Percentiles rank a stretch among this genome's conserved stretches.
Conservation (phyloP, 2,888 invertebrate genomes). For the Ichneumoninae sp. region DNA sequence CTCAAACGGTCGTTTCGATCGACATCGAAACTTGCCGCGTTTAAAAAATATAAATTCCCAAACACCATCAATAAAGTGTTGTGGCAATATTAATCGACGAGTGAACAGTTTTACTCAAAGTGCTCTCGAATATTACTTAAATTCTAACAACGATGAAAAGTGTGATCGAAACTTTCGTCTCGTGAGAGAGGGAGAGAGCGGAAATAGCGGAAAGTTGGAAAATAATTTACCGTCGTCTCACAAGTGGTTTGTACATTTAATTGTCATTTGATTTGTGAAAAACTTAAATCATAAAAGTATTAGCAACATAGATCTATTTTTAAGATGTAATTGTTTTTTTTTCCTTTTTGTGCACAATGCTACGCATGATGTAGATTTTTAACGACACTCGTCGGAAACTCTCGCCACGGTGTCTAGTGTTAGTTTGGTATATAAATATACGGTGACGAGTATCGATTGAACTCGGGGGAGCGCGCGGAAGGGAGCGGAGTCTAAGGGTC, state of each 20-base stretch:
- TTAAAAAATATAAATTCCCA: not conserved
- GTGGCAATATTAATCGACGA: conserved; percentile 12
- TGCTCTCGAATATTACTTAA: not conserved
- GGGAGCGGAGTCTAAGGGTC: conserved; percentile 72
- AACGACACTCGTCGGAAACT: conserved; percentile 7
- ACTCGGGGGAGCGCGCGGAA: conserved; percentile 49
- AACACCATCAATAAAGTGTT: not conserved
- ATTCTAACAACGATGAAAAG: conserved; percentile 20
- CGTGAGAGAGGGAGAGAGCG: not conserved
- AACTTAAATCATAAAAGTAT: not conserved
- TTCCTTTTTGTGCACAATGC: not conserved
- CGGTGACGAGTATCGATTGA: conserved; percentile 74
- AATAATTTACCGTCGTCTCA: not conserved
- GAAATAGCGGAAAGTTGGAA: not conserved
- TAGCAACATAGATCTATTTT: not conserved
- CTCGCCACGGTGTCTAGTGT: not conserved
- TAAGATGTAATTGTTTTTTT: not conserved
- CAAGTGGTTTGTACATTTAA: not conserved
- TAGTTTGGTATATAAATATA: conserved; percentile 72
- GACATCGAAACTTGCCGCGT: not conserved
- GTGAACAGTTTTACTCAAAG: conserved; percentile 8
- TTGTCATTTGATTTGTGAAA: not conserved
- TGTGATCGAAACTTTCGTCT: conserved; percentile 16
- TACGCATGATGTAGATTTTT: not conserved
- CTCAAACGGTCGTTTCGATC: conserved; percentile 46